Base-by-base conservation (phyloP, 1,140 invertebrate genomes). In the Euwallacea similis region DNA sequence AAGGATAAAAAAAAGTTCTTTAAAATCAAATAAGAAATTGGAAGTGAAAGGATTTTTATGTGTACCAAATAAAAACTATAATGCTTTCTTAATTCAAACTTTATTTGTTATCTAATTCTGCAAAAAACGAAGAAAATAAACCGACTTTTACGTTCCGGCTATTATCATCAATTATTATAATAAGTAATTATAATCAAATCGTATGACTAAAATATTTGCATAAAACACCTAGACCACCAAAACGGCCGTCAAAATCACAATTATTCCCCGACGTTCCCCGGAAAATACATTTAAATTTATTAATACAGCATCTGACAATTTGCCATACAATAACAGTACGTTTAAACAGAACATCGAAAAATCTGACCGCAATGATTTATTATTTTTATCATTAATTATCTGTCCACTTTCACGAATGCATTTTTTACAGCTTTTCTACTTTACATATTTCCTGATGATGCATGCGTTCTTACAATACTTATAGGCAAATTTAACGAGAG, bases 221-320 rank as follows among this genome's bases (percentile, higher is more conserved):
- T 13, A 56, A 56, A 56, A 56, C 54, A 56, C 16, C 54, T 56
- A 56, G n/a, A 56, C 54, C 54, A 21, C 54, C 54, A 16, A 56
- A 56, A 56, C 54, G 54, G 54, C 16, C 54, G 54, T 56, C 46
- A 7, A 56, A 56, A 56, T 56, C 11, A 21, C 16, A 56, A 56
- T 66, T 65, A 13, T 54, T 46, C 46, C 13, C 46, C 16, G 43
- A 13, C 64, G 42, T 55, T 66, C 33, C 33, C 10, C 64, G 47
- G 46, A 33, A 46, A 43, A 55, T 42, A 66, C 43, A 42, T 46
- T 66, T 66, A 66, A 64, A 55, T 66, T 55, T 55, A 66, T 55
- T 66, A 66, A 66, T 66, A 43, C 16, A 63, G 61, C 61, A 63
- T 63, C 47, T 66, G 64, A 66, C 64, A 66, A 66, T 66, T 66